Percentiles rank a stretch among this genome's conserved stretches.
phyloP scores from a whole-genome alignment of 2,797 vertebrate genomes.

The Caiman crocodilus region DNA sequence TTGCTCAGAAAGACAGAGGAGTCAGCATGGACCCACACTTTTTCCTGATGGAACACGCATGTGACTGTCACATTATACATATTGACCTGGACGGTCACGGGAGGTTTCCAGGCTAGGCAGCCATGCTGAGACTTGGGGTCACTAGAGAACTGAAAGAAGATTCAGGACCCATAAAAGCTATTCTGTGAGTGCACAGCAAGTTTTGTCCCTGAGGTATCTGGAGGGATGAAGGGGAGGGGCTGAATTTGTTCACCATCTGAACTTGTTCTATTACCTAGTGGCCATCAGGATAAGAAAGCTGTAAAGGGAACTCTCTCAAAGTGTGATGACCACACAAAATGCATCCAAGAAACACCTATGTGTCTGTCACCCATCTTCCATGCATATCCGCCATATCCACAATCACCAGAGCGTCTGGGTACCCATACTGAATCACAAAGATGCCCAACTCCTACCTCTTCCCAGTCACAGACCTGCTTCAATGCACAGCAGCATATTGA shows the following conservation, averaged over 20 bases:
- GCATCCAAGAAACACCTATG: not conserved
- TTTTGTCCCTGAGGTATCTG: accelerated
- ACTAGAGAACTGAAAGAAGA: not conserved
- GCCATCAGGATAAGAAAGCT: not conserved
- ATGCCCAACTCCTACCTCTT: not conserved
- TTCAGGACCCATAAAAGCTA: not conserved
- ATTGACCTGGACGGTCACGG: not conserved
- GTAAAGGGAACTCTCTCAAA: not conserved
- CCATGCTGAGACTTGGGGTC: not conserved
- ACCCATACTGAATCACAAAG: not conserved
- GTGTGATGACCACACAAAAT: not conserved
- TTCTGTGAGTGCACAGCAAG: not conserved
- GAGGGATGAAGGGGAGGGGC: no score
- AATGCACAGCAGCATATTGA: not conserved
- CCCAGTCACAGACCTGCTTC: not conserved
- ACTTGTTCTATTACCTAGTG: not conserved
- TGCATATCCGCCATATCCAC: no score
- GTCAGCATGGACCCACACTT: not conserved
- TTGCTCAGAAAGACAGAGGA: not conserved
- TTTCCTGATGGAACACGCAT: not conserved
- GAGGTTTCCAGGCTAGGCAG: not conserved
- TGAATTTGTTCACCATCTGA: not conserved
- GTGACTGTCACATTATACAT: not conserved
- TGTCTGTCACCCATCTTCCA: not conserved
- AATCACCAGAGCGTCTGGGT: not conserved